These are phyloP conservation scores for Thelaira solivaga DNA, from an alignment of 2,888 invertebrate genomes.

Conservation along the genomic window DNA sequence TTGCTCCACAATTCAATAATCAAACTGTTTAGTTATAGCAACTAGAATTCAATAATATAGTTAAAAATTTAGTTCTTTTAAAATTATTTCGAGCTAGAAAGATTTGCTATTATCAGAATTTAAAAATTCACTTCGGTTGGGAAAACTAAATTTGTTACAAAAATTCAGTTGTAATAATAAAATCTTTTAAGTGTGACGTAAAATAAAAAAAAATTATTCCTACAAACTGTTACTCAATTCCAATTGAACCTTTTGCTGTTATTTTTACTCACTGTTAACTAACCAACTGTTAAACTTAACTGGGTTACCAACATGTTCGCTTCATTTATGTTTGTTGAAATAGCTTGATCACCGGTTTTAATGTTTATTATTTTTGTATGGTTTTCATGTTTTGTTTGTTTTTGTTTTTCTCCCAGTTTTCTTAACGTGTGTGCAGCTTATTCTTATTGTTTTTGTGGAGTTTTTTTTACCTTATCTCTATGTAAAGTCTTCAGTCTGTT, in stretches of 20 bases:
- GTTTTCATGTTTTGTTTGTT: constrained; percentile 17
- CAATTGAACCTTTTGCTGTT: background rate
- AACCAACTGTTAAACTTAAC: background rate
- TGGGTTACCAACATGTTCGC: background rate
- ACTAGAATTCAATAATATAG: no score
- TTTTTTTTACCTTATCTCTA: constrained; percentile 54
- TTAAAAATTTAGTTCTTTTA: no score
- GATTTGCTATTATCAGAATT: no score
- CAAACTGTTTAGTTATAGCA: no score
- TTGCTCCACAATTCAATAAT: no score
- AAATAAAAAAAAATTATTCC: no score
- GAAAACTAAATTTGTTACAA: no score
- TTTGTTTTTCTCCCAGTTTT: constrained; percentile 24
- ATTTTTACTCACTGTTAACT: background rate
- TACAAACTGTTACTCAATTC: background rate
- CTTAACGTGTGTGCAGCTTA: constrained; percentile 25
- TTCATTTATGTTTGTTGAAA: constrained; percentile 12
- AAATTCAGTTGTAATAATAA: no score
- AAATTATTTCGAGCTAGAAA: no score
- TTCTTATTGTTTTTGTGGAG: constrained; percentile 42
- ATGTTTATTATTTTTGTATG: constrained; percentile 37
- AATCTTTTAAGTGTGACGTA: no score
- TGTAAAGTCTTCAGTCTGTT: constrained; percentile 59
- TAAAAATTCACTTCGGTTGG: no score
- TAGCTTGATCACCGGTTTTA: constrained; percentile 54